Base-by-base conservation (phyloP, 2,113 vertebrate species). In the Microtus oregoni region DNA sequence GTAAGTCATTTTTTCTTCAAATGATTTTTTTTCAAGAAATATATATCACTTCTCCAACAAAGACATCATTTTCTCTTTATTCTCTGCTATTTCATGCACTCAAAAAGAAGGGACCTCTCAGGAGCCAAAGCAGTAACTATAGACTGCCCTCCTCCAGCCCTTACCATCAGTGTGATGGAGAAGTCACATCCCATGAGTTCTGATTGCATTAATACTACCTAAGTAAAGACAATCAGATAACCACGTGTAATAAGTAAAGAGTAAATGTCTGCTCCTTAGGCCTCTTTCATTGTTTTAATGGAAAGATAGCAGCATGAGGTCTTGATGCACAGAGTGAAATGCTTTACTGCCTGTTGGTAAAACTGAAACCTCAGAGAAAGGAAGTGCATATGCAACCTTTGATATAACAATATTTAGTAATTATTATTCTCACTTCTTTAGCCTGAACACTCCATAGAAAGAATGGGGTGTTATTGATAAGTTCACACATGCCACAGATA, bases 361-460 rank as follows among this genome's bases (percentile, higher is more conserved):
- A 92, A 7, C 38, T 89, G 85, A 86, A 89, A 19, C 26, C 61
- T 47, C 30, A 13, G 47, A 13, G 13, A 22, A 81, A 96, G 28
- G 3, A 91, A 86, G 95, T 20, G 5, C 14, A 0, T 85, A 44
- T 8, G 4, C 61, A 82, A 50, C 68, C 78, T 95, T 86, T 86
- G 26, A 58, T 52, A 67, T 5, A 38, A 41, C 3, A 77, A 72
- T 52, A 65, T 72, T 90, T 85, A 70, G 75, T 20, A 79, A 75
- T 12, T n/a, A 76, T 1, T 70, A 35, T 35, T 86, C 28, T 17
- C 67, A 83, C 35, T 90, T 58, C n/a, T 79, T 61, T 95, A 38
- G 55, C 52, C 52, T 85, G 47, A 90, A 94, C 55, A 85, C 19
- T 52, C 79, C 73, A n/a, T 94, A 81, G 90, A 35, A 93, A 97